Evolutionary conservation across 2,113 vertebrate species (phyloP).

Genomic region (Gymnarchus niloticus): DNA sequence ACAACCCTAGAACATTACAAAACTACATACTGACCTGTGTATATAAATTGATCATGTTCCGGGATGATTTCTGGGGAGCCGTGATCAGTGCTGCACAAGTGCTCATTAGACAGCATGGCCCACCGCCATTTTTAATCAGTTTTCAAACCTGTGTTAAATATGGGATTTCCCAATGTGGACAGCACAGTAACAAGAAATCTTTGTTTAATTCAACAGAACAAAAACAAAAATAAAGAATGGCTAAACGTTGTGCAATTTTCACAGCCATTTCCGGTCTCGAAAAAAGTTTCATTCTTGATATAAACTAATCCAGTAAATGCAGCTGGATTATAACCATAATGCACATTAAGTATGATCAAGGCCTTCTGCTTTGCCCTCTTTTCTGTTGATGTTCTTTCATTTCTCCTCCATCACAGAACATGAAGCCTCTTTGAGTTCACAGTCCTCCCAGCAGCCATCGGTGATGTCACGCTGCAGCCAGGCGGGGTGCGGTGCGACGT

Average conservation of each 20-base stretch:
- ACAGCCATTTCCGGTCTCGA: too few relatives aligned
- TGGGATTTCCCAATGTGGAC: neutral
- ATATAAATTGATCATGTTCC: too few relatives aligned
- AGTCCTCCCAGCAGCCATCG: constrained; percentile 41
- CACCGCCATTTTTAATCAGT: constrained; percentile 39
- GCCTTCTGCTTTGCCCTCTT: too few relatives aligned
- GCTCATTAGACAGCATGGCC: neutral
- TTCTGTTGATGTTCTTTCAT: too few relatives aligned
- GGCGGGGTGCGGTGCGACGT: constrained; percentile 61
- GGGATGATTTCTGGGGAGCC: too few relatives aligned
- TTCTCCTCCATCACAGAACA: constrained; percentile 37
- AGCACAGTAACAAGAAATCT: neutral
- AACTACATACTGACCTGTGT: too few relatives aligned
- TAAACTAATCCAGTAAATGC: too few relatives aligned
- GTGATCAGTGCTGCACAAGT: neutral
- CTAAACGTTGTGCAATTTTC: too few relatives aligned
- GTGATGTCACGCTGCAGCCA: constrained; percentile 31
- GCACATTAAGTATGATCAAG: too few relatives aligned
- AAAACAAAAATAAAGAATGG: too few relatives aligned
- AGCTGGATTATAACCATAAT: too few relatives aligned
- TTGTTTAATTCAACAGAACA: neutral
- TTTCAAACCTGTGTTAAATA: neutral
- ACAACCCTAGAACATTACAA: constrained; percentile 34
- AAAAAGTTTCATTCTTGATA: too few relatives aligned
- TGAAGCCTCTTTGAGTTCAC: constrained; percentile 43